Conservation (phyloP, 1,140 invertebrate species). For the Muscidifurax raptorellus region DNA sequence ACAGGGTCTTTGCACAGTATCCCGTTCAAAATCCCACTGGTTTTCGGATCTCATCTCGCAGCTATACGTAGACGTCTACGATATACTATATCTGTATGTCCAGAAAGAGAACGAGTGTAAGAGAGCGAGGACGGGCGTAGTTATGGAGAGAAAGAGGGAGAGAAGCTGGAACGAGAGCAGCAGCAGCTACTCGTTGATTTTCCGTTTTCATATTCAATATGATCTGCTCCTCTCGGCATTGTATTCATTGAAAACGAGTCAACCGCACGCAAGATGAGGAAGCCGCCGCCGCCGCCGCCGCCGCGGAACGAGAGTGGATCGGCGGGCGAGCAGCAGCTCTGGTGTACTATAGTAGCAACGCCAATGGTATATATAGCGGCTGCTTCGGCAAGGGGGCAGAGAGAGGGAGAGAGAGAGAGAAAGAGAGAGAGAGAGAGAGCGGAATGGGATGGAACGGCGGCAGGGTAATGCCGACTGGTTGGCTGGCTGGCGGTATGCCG, state of each 20-base stretch:
- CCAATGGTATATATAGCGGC: background rate
- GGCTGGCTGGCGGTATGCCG: slow-evolving; percentile 58
- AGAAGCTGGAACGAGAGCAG: background rate
- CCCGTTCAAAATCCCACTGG: slow-evolving; percentile 8
- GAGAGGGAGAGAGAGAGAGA: background rate
- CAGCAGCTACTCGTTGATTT: slow-evolving; percentile 72
- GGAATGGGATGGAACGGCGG: slow-evolving; percentile 56
- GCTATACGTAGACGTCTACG: too few relatives aligned
- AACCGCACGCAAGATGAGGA: slow-evolving; percentile 74
- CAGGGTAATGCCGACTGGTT: slow-evolving; percentile 59
- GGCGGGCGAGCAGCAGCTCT: slow-evolving; percentile 29
- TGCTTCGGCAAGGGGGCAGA: background rate
- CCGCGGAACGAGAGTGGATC: slow-evolving; percentile 67
- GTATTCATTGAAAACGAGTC: slow-evolving; percentile 76
- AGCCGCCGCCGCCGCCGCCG: too few relatives aligned
- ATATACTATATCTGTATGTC: background rate
- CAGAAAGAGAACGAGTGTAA: background rate
- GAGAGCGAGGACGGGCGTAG: background rate
- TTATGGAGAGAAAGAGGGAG: background rate
- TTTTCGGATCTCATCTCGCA: background rate
- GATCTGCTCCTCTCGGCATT: slow-evolving; percentile 70
- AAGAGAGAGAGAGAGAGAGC: slow-evolving; percentile 7
- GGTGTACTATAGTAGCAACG: background rate
- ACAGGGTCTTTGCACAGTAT: background rate
- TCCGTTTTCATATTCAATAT: slow-evolving; percentile 76